These are phyloP conservation scores for Dreissena polymorpha DNA, from an alignment of 1,140 invertebrate genomes.

Conservation along the genomic window DNA sequence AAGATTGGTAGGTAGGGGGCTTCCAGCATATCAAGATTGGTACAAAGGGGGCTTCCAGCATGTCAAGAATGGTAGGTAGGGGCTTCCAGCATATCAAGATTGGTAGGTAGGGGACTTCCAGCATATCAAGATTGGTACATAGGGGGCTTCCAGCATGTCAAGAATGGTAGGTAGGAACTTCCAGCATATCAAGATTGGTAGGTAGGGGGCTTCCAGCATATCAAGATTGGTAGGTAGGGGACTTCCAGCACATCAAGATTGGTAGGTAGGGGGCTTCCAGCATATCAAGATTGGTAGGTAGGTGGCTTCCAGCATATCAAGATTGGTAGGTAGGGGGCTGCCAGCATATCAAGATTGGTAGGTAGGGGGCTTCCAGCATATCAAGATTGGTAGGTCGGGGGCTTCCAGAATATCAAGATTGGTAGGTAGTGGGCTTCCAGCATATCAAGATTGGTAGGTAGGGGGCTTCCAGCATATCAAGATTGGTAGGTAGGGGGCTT, in stretches of 20 bases:
- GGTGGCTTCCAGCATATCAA: constrained; percentile 96
- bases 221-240: constrained; percentile 88
- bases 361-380: constrained; percentile 90
- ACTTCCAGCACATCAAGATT: constrained; percentile 96
- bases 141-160: constrained; percentile 90
- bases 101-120: too few relatives aligned
- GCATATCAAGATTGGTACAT: constrained; percentile 92
- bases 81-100: constrained; percentile 94
- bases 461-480: constrained; percentile 92
- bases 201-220: constrained; percentile 90
- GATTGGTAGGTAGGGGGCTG: constrained; percentile 87
- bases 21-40: constrained; percentile 92
- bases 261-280: constrained; percentile 85
- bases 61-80: constrained; percentile 88
- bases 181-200: constrained; percentile 92
- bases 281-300: constrained; percentile 91
- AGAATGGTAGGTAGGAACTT: constrained; percentile 88
- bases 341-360: constrained; percentile 91
- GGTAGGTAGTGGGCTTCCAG: constrained; percentile 84
- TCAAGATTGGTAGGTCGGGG: constrained; percentile 88
- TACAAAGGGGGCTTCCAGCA: constrained; percentile 89
- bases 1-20: constrained; percentile 88
- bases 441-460: constrained; percentile 91
- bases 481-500: constrained; percentile 87
- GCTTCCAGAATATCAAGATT: constrained; percentile 93